These are phyloP conservation scores for Meta bourneti DNA, from an alignment of 2,888 invertebrate genomes.

Conservation along the genomic window DNA sequence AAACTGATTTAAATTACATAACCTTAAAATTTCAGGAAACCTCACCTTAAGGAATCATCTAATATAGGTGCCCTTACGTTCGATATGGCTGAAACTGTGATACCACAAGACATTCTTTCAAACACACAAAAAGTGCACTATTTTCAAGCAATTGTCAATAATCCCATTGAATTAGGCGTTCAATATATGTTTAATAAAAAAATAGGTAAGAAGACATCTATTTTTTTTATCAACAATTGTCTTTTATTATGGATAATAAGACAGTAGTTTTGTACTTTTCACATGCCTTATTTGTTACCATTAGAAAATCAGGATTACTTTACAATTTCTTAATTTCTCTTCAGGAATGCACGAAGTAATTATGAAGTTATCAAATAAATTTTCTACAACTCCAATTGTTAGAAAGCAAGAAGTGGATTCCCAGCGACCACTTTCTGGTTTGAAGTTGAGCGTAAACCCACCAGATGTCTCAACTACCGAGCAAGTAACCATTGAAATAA, in stretches of 20 bases:
- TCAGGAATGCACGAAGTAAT: conserved; percentile 69
- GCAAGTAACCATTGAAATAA: conserved; percentile 77
- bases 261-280: not conserved
- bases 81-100: conserved; percentile 69
- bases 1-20: no score
- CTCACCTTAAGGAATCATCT: conserved; percentile 43
- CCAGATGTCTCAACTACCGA: conserved; percentile 77
- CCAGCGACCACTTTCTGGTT: conserved; percentile 76
- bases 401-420: conserved; percentile 76
- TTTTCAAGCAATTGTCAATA: conserved; percentile 73
- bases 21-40: conserved; percentile 40
- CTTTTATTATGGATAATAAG: not conserved
- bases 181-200: conserved; percentile 70
- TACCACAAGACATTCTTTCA: conserved; percentile 69
- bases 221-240: not conserved
- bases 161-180: conserved; percentile 71
- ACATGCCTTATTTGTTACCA: not conserved
- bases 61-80: conserved; percentile 72
- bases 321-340: not conserved
- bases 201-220: conserved; percentile 46
- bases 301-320: not conserved
- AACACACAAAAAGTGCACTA: conserved; percentile 73
- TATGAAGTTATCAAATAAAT: conserved; percentile 72
- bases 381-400: conserved; percentile 66
- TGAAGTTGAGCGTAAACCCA: conserved; percentile 78